Evolutionary conservation across 2,888 invertebrate species (phyloP).

Genomic region (Dexiosoma caninum): DNA sequence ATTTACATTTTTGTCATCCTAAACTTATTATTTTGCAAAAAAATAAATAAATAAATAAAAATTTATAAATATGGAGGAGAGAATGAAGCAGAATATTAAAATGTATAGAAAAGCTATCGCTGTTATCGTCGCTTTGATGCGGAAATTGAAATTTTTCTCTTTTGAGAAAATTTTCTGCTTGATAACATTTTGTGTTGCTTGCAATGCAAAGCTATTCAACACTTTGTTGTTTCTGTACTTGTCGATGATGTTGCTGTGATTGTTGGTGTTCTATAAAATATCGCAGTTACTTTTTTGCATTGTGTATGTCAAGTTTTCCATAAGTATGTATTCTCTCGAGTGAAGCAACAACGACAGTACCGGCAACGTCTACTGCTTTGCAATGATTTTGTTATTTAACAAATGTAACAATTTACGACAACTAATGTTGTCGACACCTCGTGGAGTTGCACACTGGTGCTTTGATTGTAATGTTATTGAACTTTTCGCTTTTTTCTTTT

Average conservation of each 20-base stretch:
- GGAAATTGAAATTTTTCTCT: conserved; percentile 70
- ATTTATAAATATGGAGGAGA: no score
- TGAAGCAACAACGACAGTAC: conserved; percentile 3
- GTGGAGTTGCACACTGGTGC: conserved; percentile 26
- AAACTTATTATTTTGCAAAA: neutral
- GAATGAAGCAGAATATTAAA: conserved; percentile 39
- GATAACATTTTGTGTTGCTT: conserved; percentile 45
- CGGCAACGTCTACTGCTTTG: conserved; percentile 19
- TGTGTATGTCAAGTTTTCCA: neutral
- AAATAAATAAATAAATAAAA: conserved; percentile 10
- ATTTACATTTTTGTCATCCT: conserved; percentile 43
- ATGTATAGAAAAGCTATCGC: conserved; percentile 57
- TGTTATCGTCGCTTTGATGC: conserved; percentile 64
- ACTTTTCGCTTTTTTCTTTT: no score
- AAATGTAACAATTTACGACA: conserved; percentile 49
- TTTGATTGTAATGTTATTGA: conserved; percentile 30
- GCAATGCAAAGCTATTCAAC: neutral
- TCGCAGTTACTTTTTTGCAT: neutral
- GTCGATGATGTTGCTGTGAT: neutral
- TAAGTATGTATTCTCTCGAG: neutral
- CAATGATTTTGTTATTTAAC: conserved; percentile 41
- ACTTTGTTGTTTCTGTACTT: neutral
- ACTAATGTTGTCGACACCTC: conserved; percentile 52
- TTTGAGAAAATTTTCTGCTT: conserved; percentile 67
- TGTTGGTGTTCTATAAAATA: conserved; percentile 1